Evolutionary conservation across 2,888 invertebrate genomes (phyloP).

Genomic region (Philonicus albiceps): DNA sequence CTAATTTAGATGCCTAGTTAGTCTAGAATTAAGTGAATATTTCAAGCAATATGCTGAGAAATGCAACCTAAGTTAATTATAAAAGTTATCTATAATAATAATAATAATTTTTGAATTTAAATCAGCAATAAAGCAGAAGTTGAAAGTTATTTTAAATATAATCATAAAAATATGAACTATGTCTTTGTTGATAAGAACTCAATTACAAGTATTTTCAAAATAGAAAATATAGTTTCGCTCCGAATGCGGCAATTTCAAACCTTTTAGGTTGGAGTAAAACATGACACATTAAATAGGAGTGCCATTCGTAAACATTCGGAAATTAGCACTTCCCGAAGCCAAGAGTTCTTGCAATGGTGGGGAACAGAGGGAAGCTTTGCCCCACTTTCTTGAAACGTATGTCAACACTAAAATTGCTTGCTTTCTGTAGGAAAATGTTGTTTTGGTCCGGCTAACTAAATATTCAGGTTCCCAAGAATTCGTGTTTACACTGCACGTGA

Average conservation of each 20-base stretch:
- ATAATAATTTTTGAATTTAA: too few species aligned
- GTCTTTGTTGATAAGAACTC: background rate
- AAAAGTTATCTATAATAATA: too few species aligned
- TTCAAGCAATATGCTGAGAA: too few species aligned
- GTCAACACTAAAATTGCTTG: constrained; percentile 1
- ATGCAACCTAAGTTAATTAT: too few species aligned
- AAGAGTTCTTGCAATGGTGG: background rate
- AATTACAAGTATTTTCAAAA: background rate
- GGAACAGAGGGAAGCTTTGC: background rate
- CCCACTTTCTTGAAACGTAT: background rate
- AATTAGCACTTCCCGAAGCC: constrained; percentile 1
- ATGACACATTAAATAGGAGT: background rate
- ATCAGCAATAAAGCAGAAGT: too few species aligned
- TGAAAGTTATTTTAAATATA: background rate
- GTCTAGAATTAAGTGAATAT: too few species aligned
- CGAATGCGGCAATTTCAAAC: background rate
- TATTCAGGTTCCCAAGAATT: background rate
- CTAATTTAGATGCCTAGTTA: too few species aligned
- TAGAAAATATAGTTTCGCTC: background rate
- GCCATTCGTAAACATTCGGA: constrained; percentile 7
- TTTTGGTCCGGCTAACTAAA: background rate
- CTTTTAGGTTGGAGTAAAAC: background rate
- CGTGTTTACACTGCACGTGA: constrained; percentile 6
- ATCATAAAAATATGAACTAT: background rate
- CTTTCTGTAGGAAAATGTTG: background rate